Evolutionary conservation across 2,888 invertebrate genomes (phyloP).

Genomic region (Apotomis capreana): DNA sequence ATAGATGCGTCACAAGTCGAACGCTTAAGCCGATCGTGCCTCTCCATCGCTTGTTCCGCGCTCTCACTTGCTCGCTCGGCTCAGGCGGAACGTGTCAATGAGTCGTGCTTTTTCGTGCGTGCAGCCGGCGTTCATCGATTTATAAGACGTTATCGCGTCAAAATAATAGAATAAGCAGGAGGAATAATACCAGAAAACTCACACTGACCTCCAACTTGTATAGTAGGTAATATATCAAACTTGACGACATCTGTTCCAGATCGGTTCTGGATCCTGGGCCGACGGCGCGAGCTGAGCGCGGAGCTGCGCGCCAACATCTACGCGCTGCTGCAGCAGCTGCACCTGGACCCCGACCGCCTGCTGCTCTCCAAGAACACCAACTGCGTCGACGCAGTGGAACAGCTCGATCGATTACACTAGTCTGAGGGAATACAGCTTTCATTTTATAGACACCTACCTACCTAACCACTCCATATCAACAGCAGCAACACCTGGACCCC

Average conservation of each 20-base stretch:
- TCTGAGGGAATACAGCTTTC: neutral
- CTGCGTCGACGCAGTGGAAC: slow-evolving; percentile 67
- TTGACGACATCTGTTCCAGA: slow-evolving; percentile 71
- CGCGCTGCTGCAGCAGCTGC: slow-evolving; percentile 82
- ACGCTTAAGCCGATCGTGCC: no score
- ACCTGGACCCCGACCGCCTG: slow-evolving; percentile 87
- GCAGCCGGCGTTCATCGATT: no score
- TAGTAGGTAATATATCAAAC: neutral
- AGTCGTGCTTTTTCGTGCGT: no score
- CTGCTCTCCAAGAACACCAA: slow-evolving; percentile 87
- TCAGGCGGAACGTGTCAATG: no score
- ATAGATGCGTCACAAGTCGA: no score
- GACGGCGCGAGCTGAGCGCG: slow-evolving; percentile 86
- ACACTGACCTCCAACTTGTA: no score
- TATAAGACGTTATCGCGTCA: no score
- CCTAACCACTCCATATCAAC: neutral
- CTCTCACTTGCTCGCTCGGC: no score
- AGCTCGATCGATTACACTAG: slow-evolving; percentile 21
- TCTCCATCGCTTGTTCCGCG: no score
- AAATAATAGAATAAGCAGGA: no score
- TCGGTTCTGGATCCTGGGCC: slow-evolving; percentile 88
- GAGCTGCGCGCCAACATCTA: slow-evolving; percentile 86
- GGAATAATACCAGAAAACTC: no score
- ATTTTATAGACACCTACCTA: neutral
- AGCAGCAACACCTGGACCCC: no score